Base-by-base conservation (phyloP, 2,888 invertebrate genomes). In the Drosophila atripex region DNA sequence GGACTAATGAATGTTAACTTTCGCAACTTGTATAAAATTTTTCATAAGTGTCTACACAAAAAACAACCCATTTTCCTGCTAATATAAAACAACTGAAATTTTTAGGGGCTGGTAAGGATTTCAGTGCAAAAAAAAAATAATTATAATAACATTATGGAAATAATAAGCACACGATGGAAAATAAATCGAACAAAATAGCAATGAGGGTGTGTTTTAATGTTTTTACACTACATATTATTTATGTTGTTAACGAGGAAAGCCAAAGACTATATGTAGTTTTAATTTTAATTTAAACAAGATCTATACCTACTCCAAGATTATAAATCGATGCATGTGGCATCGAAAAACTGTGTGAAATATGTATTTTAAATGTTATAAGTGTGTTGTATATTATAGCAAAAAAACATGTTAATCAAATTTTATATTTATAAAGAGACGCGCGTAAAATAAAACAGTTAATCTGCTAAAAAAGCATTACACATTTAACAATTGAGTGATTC, bases 51-150 rank as follows among this genome's bases (percentile, higher is more conserved):
- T 84, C 80, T 82, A 86, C 57, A 69, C 50, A 63, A 71, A 72
- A 39, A 45, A 59, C 71, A 68, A 70, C 45, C 38, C 61, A 65
- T 69, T 56, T 56, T 58, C 69, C 57, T 30, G 71, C 61, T 39
- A 32, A 60, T n/a, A n/a, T 60, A 63, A 21, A 38, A 52, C 18
- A 58, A 50, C 89, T 88, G 89, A 80, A 88, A 73, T 89, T 88
- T 88, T 85, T 80, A 77, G 70, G 89, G 88, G 89, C 88, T 88
- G 89, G 88, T 80, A 88, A 88, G 77, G 70, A 73, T 89, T 89
- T 88, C 89, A 85, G 88, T 71, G 38, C 30, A 64, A 46, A 54
- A 71, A 71, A 72, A 69, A 60, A 57, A n/a, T 8, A 8, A 60
- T 57, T 18, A 8, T 41, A 41, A 41, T 46, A 46, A 39, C 46